Percentiles rank a stretch among this genome's conserved stretches.
Evolutionary conservation across 1,140 invertebrate genomes (phyloP).

Genomic region (Caerostris darwini): DNA sequence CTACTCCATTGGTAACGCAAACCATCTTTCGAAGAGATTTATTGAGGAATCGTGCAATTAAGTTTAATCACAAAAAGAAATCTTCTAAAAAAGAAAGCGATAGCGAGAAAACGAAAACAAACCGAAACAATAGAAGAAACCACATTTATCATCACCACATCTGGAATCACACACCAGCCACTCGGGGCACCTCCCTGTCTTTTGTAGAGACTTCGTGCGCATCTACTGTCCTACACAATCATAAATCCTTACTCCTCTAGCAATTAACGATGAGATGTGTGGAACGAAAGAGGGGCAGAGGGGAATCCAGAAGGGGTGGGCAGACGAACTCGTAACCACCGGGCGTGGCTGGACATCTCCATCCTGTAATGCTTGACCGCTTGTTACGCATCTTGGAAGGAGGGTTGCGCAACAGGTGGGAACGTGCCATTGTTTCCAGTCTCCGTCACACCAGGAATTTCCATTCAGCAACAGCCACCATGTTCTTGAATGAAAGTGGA

Average conservation of each 20-base stretch:
- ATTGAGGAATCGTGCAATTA: no score
- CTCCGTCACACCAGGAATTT: conserved; percentile 5
- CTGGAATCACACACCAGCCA: neutral
- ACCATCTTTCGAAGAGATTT: no score
- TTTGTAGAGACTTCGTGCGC: neutral
- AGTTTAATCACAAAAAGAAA: no score
- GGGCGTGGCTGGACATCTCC: conserved; percentile 56
- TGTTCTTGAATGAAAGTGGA: conserved; percentile 17
- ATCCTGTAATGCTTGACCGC: conserved; percentile 54
- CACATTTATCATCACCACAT: neutral
- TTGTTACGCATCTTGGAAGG: conserved; percentile 56
- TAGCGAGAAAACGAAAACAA: neutral
- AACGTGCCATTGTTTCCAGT: conserved; percentile 21
- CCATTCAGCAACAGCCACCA: conserved; percentile 1
- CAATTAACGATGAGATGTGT: neutral
- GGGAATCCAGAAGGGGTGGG: neutral
- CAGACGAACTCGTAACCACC: conserved; percentile 8
- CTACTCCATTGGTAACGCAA: no score
- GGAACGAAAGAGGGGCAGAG: neutral
- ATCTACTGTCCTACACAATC: neutral
- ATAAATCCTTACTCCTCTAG: neutral
- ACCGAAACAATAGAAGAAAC: neutral
- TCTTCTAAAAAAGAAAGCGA: no score
- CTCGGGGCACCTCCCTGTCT: neutral
- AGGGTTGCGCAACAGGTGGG: neutral